Percentiles rank a stretch among this genome's conserved stretches.
Evolutionary conservation across 2,888 invertebrate genomes (phyloP).

Genomic region (Megastigmus dorsalis): DNA sequence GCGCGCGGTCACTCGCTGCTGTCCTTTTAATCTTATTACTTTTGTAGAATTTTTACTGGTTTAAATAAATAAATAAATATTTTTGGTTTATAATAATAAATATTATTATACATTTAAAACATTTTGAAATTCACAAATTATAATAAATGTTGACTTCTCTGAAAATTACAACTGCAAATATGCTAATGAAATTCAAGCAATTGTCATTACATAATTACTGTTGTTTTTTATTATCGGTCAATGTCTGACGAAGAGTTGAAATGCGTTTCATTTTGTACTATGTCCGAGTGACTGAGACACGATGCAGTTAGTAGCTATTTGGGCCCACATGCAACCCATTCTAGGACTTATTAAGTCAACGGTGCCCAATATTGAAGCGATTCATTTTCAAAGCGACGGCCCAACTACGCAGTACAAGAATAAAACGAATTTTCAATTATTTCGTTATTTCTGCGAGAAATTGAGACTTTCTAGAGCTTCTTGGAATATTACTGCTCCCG

Average conservation of each 20-base stretch:
- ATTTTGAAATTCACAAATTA: too few relatives aligned
- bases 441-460: background rate
- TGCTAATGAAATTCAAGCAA: conserved; percentile 22
- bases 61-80: too few relatives aligned
- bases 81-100: too few relatives aligned
- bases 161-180: conserved; percentile 16
- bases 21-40: too few relatives aligned
- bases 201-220: conserved; percentile 16
- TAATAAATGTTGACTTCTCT: too few relatives aligned
- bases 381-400: too few relatives aligned
- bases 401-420: conserved; percentile 40
- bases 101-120: too few relatives aligned
- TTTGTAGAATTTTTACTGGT: too few relatives aligned
- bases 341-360: background rate
- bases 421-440: conserved; percentile 27
- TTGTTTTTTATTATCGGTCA: background rate
- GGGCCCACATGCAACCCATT: background rate
- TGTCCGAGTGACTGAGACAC: conserved; percentile 32
- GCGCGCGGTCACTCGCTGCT: too few relatives aligned
- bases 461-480: background rate
- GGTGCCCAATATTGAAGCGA: conserved; percentile 25
- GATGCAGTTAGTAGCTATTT: conserved; percentile 23
- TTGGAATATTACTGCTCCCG: background rate
- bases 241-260: background rate
- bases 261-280: conserved; percentile 22